Base-by-base conservation (phyloP, 2,797 vertebrate species). In the Euthynnus affinis region DNA sequence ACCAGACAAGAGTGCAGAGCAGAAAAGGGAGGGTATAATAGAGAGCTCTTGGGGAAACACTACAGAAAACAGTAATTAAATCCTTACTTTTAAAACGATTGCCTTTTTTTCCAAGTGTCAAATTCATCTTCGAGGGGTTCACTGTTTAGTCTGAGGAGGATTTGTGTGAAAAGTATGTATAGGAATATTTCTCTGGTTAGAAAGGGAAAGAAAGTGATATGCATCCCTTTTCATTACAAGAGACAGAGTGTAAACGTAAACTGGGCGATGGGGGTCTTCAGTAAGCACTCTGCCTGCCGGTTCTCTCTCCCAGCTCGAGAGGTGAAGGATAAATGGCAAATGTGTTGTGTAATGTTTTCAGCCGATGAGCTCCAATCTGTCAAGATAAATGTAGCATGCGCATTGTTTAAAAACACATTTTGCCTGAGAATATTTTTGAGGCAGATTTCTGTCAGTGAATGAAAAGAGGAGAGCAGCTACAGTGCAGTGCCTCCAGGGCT, bases 51-150 rank as follows among this genome's bases (percentile, higher is more conserved):
- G 56, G 71, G 80, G 57, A 84, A 84, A 81, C 55, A 56, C 40
- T 18, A 64, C 62, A 61, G 64, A 85, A 87, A 81, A 78, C 66
- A 51, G 68, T 83, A 81, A 90, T 87, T 88, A 72, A 89, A 90
- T 88, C 77, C 51, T 66, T 84, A 57, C 37, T 59, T 78, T 76
- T 62, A 84, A 87, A 79, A 73, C 0, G 15, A 56, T 56, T 74
- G 23, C 27, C 46, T 78, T 83, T 68, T 74, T 77, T 48, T 42
- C 37, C 25, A 18, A 40, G 77, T 76, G 71, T 77, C 51, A 78
- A 66, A 83, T 61, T 62, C 42, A 12, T 74, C 63, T 55, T 42
- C 66, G 37, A 81, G 52, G 62, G 55, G 52, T 40, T 63, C 20
- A 69, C 27, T 76, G 76, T 71, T 75, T 84, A 62, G 55, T 78